Base-by-base conservation (phyloP, 1,140 invertebrate genomes). In the Holotrichia oblita region DNA sequence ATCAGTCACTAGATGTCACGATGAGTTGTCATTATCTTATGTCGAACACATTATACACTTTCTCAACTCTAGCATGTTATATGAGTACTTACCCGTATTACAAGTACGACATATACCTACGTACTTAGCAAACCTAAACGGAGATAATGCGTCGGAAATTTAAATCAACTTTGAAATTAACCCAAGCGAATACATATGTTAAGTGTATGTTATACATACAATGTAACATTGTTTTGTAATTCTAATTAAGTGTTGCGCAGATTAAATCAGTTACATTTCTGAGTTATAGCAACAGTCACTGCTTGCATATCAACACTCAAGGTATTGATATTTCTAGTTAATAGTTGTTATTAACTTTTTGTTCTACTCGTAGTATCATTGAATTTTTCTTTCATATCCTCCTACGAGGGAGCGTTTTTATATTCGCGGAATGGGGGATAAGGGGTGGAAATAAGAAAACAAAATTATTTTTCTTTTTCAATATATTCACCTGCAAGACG, bases 221-320 rank as follows among this genome's bases (percentile, higher is more conserved):
- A 55, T 55, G 17, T 17, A 17, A 55, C 14, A 17, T 55, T n/a
- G 17, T 55, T 55, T 55, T 55, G 48, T 55, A 55, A 55, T 55
- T 55, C 48, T 55, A 55, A 55, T 55, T 55, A 55, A n/a, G 48
- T 55, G 48, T 6, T 55, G 48, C n/a, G 4, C 48, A n/a, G 48
- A 55, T 55, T 55, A 55, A 55, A 55, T 55, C 17, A 55, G 14
- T 55, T 17, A 14, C 7, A 17, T 55, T 4, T 6, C 7, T 48
- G 7, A 55, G 7, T 17, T 55, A 17, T 17, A 17, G n/a, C 17
- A 6, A 17, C 48, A n/a, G 17, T 17, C 48, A 17, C 17, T 55
- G n/a, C 14, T n/a, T n/a, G 17, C 17, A 55, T 17, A 14, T 14
- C 12, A 8, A 10, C 10, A 41, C 40, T 10, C n/a, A 0, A 14